Base-by-base conservation (phyloP, 23 tunicate genomes). In the Aplidium turbinatum region DNA sequence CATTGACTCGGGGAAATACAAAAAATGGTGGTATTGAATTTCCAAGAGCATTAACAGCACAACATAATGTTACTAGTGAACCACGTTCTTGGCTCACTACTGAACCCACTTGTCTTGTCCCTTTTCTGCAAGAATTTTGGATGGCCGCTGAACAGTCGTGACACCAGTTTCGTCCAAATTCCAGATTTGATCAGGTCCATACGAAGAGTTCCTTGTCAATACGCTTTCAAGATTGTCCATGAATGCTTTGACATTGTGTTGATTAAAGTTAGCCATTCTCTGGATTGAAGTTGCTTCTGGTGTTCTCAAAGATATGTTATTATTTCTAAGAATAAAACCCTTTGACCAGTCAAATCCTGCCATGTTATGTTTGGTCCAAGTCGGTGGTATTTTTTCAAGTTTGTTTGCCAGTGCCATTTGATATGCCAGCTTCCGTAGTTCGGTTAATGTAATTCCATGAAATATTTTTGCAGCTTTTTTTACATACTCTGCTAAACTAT, bases 391-490 rank as follows among this genome's bases (percentile, higher is more conserved):
- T 18, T 18, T 22, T 54, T n/a, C n/a, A 4, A 54, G 22, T 6
- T 54, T 54, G 60, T n/a, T 54, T 54, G 60, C 22, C 60, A 54
- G 60, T 54, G 60, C 22, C 60, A 54, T 13, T n/a, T n/a, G 6
- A 54, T 54, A 54, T 11, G 60, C 60, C 60, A n/a, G 60, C 22
- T 54, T 54, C 22, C 60, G 19, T 25, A 54, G 60, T 18, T 54
- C 60, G 21, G n/a, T 54, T 11, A 54, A 5, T 54, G 60, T n/a
- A 54, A 54, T 54, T 25, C 60, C 60, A 54, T 54, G 22, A n/a
- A 54, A 54, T 54, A 54, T 54, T 54, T 54, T 54, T 54, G 22
- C 60, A 13, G n/a, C 60, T 54, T 13, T 54, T 54, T 54, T 54
- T n/a, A n/a, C 60, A 54, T 54, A 54, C 23, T 11, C 60, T 13